Conservation (phyloP, 2,888 invertebrate species). For the Cataglyphis albicans region DNA sequence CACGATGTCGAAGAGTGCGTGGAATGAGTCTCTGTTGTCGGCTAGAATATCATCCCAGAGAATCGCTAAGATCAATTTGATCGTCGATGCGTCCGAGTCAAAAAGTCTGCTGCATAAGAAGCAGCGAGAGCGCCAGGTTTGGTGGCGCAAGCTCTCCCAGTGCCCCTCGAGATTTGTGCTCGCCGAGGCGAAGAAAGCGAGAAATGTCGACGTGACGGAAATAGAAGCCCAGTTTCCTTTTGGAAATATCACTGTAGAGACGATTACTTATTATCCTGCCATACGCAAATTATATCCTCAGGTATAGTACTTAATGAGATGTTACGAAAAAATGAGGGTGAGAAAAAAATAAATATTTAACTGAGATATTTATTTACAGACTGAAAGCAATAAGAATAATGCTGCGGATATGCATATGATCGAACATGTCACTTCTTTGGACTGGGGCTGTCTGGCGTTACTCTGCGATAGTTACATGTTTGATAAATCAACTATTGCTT, state of each 20-base stretch:
- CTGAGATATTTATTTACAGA: constrained; percentile 71
- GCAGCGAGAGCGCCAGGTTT: constrained; percentile 92
- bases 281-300: constrained; percentile 74
- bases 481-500: constrained; percentile 86
- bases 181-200: constrained; percentile 87
- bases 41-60: constrained; percentile 69
- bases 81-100: constrained; percentile 83
- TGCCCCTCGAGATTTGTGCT: constrained; percentile 90
- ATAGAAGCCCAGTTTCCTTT: constrained; percentile 90
- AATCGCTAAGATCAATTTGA: constrained; percentile 75
- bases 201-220: constrained; percentile 87
- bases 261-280: constrained; percentile 84
- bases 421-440: constrained; percentile 80
- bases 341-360: constrained; percentile 21
- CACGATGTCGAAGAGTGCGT: constrained; percentile 73
- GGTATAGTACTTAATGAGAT: constrained; percentile 52
- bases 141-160: constrained; percentile 92
- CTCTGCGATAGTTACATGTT: constrained; percentile 80
- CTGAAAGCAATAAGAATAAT: constrained; percentile 60
- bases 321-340: neutral
- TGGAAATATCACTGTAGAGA: constrained; percentile 89
- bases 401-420: constrained; percentile 75
- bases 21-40: constrained; percentile 74
- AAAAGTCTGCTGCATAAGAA: constrained; percentile 91
- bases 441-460: constrained; percentile 83